phyloP scores from a whole-genome alignment of 2,113 vertebrate species.

The Halichoerus grypus region DNA sequence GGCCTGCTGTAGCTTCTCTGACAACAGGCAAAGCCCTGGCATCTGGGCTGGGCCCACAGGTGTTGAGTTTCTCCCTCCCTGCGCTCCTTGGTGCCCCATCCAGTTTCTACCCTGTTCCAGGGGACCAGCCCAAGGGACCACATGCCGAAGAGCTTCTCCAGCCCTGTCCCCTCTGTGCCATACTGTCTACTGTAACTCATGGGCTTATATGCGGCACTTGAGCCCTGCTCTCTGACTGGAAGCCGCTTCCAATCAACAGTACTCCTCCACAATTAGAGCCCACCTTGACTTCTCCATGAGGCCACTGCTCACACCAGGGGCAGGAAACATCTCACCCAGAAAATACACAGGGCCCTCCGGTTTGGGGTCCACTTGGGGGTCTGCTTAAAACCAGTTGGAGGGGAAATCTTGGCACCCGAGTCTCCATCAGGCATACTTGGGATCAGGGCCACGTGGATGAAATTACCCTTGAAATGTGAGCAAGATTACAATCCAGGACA shows the following conservation, averaged over 20 bases:
- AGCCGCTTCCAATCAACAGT: background rate
- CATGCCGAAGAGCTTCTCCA: background rate
- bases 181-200: background rate
- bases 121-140: background rate
- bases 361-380: background rate
- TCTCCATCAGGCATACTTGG: background rate
- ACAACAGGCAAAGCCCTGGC: background rate
- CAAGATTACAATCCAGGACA: constrained; percentile 21
- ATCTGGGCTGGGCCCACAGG: background rate
- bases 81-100: no score
- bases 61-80: background rate
- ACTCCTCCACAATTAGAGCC: background rate
- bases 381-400: constrained; percentile 17
- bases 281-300: background rate
- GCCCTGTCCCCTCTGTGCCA: fast-evolving
- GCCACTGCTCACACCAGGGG: background rate
- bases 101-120: background rate
- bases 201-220: fast-evolving
- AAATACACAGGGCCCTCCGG: background rate
- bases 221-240: background rate
- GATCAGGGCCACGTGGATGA: constrained; percentile 69
- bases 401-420: constrained; percentile 51
- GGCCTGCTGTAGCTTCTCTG: background rate
- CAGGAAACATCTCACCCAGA: background rate
- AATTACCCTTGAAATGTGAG: constrained; percentile 70